These are phyloP conservation scores for Chrysogorgia sp. DNA, from an alignment of 92 coral and sea anemone species.

Conservation along the genomic window DNA sequence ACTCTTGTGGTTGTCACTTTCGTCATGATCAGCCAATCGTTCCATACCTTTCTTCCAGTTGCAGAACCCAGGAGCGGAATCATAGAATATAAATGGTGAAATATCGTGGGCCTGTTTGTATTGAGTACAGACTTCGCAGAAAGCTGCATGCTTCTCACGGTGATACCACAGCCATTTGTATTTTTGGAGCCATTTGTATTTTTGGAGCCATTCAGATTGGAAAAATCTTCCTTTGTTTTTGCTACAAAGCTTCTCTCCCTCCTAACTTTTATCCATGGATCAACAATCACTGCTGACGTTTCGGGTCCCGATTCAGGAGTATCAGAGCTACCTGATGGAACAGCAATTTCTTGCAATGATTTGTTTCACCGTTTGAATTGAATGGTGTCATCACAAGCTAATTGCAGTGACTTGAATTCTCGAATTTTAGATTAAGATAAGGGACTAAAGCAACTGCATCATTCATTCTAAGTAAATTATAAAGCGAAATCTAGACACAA, in stretches of 20 bases:
- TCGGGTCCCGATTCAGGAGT: conserved; percentile 21
- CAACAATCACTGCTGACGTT: conserved; percentile 20
- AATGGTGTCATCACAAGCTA: too few species aligned
- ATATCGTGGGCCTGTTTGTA: conserved; percentile 34
- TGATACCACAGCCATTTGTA: too few species aligned
- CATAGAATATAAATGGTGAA: conserved; percentile 32
- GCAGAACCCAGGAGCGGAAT: conserved; percentile 25
- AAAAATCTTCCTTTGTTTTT: conserved; percentile 1
- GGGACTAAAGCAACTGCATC: too few species aligned
- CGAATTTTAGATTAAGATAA: too few species aligned
- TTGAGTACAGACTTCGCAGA: too few species aligned
- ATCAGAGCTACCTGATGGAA: conserved; percentile 11
- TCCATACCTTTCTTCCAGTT: conserved; percentile 13
- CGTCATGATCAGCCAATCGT: conserved; percentile 4
- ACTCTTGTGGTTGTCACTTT: conserved; percentile 1
- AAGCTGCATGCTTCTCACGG: too few species aligned
- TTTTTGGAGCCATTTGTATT: too few species aligned
- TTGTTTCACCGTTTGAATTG: too few species aligned
- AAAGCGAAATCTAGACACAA: too few species aligned
- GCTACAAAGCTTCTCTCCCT: conserved; percentile 33
- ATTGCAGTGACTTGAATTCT: too few species aligned
- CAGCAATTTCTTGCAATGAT: conserved; percentile 5
- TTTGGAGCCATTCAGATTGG: conserved; percentile 14
- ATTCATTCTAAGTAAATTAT: too few species aligned
- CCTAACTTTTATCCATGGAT: conserved; percentile 26